Evolutionary conservation across 2,797 vertebrate genomes (phyloP).

Genomic region (Tragelaphus oryx): DNA sequence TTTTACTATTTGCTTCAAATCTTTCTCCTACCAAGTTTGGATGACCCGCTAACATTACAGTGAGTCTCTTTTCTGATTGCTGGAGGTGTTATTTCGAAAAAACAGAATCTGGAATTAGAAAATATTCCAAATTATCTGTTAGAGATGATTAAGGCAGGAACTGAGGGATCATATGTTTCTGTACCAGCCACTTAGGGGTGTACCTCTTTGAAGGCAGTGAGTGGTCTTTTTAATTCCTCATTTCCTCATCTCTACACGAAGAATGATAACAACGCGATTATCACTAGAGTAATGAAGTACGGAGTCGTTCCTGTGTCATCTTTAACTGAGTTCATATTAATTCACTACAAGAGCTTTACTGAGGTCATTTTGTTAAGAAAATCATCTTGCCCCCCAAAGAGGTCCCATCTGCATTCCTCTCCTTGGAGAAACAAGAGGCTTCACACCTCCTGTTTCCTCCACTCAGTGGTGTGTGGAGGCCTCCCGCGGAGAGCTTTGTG

Average conservation of each 20-base stretch:
- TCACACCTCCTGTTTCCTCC: neutral
- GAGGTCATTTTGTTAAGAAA: slow-evolving; percentile 2
- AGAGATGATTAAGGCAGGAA: neutral
- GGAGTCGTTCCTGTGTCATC: neutral
- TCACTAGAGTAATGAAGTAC: neutral
- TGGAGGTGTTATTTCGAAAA: neutral
- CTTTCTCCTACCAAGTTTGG: neutral
- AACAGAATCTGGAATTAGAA: neutral
- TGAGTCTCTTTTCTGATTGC: neutral
- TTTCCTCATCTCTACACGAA: neutral
- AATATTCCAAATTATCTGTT: neutral
- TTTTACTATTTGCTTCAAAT: neutral
- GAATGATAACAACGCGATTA: neutral
- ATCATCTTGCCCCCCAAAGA: neutral
- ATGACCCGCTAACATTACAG: neutral
- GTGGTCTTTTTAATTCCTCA: neutral
- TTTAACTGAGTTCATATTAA: neutral
- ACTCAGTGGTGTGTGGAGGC: slow-evolving; percentile 52
- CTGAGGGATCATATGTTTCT: neutral
- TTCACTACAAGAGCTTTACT: neutral
- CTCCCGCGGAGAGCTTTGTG: slow-evolving; percentile 54
- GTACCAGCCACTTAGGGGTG: neutral
- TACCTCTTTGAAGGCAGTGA: neutral
- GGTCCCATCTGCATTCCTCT: neutral
- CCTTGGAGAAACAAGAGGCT: neutral